A percentile compares a stretch with the other conserved stretches of the same genome.
phyloP scores from a whole-genome alignment of 2,797 vertebrate genomes.

The Oreochromis grahami region DNA sequence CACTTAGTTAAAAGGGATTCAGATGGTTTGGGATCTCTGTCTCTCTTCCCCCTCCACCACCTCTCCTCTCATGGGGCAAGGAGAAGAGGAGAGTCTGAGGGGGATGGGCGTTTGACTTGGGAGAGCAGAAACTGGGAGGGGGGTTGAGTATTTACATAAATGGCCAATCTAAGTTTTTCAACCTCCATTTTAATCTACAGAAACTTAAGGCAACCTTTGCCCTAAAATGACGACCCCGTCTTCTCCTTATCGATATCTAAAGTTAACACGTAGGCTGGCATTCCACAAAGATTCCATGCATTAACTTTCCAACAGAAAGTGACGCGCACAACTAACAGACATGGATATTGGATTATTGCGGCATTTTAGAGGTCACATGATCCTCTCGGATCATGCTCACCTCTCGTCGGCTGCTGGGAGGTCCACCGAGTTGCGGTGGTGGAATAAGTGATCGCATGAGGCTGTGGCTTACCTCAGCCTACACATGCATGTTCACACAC shows the following conservation, averaged over 20 bases:
- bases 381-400: constrained; percentile 48
- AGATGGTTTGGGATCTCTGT: constrained; percentile 74
- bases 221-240: neutral
- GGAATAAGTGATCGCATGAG: constrained; percentile 13
- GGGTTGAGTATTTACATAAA: constrained; percentile 64
- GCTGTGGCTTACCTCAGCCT: constrained; percentile 6
- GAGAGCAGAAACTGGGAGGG: constrained; percentile 60
- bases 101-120: constrained; percentile 75
- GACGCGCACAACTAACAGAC: neutral
- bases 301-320: neutral
- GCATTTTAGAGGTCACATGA: constrained; percentile 56
- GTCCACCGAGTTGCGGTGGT: constrained; percentile 5
- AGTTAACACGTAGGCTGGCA: neutral
- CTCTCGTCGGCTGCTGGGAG: constrained; percentile 44
- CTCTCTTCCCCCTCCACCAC: constrained; percentile 31
- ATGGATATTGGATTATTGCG: constrained; percentile 38
- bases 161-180: constrained; percentile 31
- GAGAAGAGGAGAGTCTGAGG: constrained; percentile 38
- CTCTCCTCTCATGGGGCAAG: constrained; percentile 66
- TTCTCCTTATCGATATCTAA: neutral
- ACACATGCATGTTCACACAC: neutral
- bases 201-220: neutral
- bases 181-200: neutral
- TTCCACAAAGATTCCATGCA: neutral
- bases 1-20: constrained; percentile 78